A percentile compares a stretch with the other conserved stretches of the same genome.
phyloP scores from a whole-genome alignment of 64 coral and sea anemone species.

The Acropora yongei region DNA sequence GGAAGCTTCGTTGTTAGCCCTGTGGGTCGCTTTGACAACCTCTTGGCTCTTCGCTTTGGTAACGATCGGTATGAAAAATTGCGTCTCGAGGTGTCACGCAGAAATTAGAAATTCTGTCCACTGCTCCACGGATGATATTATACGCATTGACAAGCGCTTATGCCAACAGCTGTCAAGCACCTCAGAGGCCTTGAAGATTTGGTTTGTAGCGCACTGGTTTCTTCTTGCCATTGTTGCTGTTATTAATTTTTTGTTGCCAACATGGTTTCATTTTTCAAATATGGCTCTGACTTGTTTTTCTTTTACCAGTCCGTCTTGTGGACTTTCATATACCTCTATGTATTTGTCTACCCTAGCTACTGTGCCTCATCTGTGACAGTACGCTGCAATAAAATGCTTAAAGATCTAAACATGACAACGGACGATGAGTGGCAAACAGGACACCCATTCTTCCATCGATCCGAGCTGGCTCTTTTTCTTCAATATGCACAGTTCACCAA shows the following conservation, averaged over 20 bases:
- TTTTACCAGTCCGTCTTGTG: background rate
- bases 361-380: constrained; percentile 66
- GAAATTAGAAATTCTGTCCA: constrained; percentile 8
- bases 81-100: constrained; percentile 12
- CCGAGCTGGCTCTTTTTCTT: constrained; percentile 61
- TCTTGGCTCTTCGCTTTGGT: constrained; percentile 42
- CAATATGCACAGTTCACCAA: constrained; percentile 69
- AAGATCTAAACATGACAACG: constrained; percentile 70
- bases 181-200: constrained; percentile 51
- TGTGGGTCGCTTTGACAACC: constrained; percentile 29
- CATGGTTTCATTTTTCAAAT: constrained; percentile 43
- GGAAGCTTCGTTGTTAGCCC: background rate
- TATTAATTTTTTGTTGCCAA: constrained; percentile 55
- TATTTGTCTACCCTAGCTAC: constrained; percentile 84
- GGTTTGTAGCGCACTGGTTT: constrained; percentile 82
- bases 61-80: constrained; percentile 22
- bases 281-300: background rate
- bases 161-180: constrained; percentile 52
- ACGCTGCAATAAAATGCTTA: constrained; percentile 76
- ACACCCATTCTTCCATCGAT: constrained; percentile 49
- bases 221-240: constrained; percentile 58
- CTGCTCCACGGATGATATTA: constrained; percentile 53
- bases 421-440: constrained; percentile 61
- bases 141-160: constrained; percentile 62
- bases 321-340: constrained; percentile 38